Evolutionary conservation across 2,113 vertebrate genomes (phyloP), one percentile per base, ranked within the genome.

Genomic region (Pteruthius melanotis): DNA sequence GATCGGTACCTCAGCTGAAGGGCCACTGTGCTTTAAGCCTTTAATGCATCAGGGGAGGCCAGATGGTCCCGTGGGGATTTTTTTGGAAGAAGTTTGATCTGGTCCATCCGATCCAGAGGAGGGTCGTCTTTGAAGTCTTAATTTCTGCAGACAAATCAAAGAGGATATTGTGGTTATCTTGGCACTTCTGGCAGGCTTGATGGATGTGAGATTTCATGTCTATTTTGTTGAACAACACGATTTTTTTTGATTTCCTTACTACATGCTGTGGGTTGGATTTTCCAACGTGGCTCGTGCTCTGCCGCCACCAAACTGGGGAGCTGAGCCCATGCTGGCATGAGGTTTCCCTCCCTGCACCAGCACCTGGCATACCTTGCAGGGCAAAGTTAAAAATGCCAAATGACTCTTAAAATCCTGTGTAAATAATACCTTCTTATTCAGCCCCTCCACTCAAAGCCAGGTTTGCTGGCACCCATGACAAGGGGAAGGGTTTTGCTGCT

Each of bases 361-460:
- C 31, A 27, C 21, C 53, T 81, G 72, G 19, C 30, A 27, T 27
- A 86, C 15, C 31, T 86, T 65, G 50, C 28, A 35, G 33, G 39
- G 61, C 82, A 91, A 22, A 72, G 37, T 65, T 53, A 72, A 76
- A 95, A 88, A 82, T 65, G 75, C 76, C 42, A 77, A 72, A 30
- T 77, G 27, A 70, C 68, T 89, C 60, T 63, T 50, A 83, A 90
- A 75, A 44, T 11, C 74, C 22, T 42, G 8, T 70, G 77, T 89
- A 84, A 92, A 83, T 69, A 86, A 69, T 69, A 56, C 39, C 45
- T 86, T 66, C 80, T 74, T 39, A 44, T 66, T 90, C 86, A 95
- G 39, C 47, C 47, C 7, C 0, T 88, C 79, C 35, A 33, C 65
- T 71, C 80, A 66, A 77, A 92, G 24, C 59, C 47, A 90, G 71